Percentiles rank a stretch among this genome's conserved stretches.
Evolutionary conservation across 2,888 invertebrate species (phyloP).

Genomic region (Agonum fuliginosum): DNA sequence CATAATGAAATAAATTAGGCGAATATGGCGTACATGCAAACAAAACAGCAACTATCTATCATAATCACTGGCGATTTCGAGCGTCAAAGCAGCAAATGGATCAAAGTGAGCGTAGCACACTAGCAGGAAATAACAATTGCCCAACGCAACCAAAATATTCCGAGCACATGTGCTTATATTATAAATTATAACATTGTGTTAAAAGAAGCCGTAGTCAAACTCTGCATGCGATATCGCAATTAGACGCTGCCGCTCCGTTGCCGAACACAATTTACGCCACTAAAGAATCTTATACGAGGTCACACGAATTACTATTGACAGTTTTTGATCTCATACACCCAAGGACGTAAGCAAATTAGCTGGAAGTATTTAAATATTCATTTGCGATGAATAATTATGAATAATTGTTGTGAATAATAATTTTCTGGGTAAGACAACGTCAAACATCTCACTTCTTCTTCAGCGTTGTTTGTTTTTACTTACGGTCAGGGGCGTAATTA

Average conservation of each 20-base stretch:
- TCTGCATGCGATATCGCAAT: constrained; percentile 55
- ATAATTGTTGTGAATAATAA: constrained; percentile 55
- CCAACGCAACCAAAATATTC: constrained; percentile 40
- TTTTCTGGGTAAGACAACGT: constrained; percentile 48
- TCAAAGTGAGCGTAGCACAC: constrained; percentile 31
- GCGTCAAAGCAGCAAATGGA: constrained; percentile 34
- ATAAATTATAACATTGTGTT: constrained; percentile 2
- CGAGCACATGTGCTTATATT: constrained; percentile 31
- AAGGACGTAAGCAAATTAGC: constrained; percentile 59
- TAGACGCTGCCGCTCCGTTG: constrained; percentile 32
- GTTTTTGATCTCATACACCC: constrained; percentile 42
- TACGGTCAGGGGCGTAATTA: constrained; percentile 12
- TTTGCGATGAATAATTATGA: constrained; percentile 56
- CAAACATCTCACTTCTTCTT: constrained; percentile 16
- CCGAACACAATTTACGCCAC: constrained; percentile 34
- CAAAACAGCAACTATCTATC: constrained; percentile 21
- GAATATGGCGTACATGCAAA: constrained; percentile 16
- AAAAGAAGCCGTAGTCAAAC: constrained; percentile 21
- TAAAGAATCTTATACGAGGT: constrained; percentile 39
- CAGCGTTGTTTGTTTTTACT: constrained; percentile 37
- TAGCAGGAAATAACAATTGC: constrained; percentile 46
- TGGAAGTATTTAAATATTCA: constrained; percentile 58
- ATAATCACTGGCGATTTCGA: constrained; percentile 37
- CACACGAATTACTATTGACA: constrained; percentile 53
- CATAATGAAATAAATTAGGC: not conserved